Evolutionary conservation across 2,113 vertebrate genomes (phyloP), one percentile per base, ranked within the genome.

Genomic region (Prolemur simus): DNA sequence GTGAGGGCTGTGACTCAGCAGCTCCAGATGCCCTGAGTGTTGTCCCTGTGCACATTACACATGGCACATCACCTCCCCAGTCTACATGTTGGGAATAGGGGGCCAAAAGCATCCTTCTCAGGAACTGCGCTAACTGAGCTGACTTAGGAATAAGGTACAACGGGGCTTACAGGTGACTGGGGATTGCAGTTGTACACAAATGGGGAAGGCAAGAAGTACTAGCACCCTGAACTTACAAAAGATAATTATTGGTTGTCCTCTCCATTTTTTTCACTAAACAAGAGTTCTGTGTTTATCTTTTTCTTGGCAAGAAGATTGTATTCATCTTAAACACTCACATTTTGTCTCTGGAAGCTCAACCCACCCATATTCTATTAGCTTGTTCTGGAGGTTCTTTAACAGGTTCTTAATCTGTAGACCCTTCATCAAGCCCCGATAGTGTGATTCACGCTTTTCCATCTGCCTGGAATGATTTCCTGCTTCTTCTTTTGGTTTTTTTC

Each of bases 41-140:
- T 5, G 23, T 20, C 56, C 10, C 39, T 37, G 21, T 6, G 8
- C 0, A 2, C 27, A 27, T 8, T 4, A 3, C 6, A 14, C 1
- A 18, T 52, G 60, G 37, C 5, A 47, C 8, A n/a, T 27, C 13
- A 1, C 39, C 12, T 71, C 4, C 15, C 8, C 13, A 64, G n/a
- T 64, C 20, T 42, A 29, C n/a, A 71, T 37, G 52, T 4, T 52
- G 54, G 17, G 4, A 21, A 5, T 42, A 10, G 58, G 17, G 74
- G 34, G 34, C 6, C 11, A 7, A 8, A 37, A 34, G 10, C 0
- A 0, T 63, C 18, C 39, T 77, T 60, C 18, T 73, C 32, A 54
- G 45, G 34, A 47, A n/a, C 1, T 39, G 39, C 13, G 5, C 18
- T 27, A 25, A 29, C 6, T 81, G 80, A 69, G 39, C 20, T 87